Evolutionary conservation across 2,888 invertebrate species (phyloP).

Genomic region (Chrysolina oricalcia): DNA sequence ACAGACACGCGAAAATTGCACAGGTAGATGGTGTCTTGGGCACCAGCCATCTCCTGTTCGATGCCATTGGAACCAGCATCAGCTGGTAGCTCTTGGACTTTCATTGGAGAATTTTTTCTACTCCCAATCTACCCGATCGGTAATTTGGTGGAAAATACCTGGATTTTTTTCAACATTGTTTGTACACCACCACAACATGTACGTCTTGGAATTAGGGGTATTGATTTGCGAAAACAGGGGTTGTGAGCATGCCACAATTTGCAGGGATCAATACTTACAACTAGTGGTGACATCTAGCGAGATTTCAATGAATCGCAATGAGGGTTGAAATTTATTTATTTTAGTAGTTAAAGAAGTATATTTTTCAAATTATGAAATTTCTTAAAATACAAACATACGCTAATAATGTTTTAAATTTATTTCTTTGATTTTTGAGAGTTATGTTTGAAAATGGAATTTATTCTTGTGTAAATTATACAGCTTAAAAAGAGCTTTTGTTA

Average conservation of each 20-base stretch:
- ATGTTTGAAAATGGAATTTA: too few species aligned
- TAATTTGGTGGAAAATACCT: constrained; percentile 2
- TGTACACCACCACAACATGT: constrained; percentile 38
- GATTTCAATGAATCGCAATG: constrained; percentile 17
- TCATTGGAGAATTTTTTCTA: constrained; percentile 62
- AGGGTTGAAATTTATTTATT: background rate
- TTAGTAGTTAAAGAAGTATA: background rate
- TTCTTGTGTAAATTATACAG: too few species aligned
- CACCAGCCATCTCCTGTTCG: constrained; percentile 85
- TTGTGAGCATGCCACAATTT: constrained; percentile 40
- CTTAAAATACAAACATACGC: too few species aligned
- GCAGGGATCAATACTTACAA: background rate
- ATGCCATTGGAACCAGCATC: constrained; percentile 67
- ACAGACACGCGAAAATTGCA: constrained; percentile 98
- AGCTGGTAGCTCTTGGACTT: constrained; percentile 69
- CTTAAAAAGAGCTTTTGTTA: too few species aligned
- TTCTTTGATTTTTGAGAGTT: too few species aligned
- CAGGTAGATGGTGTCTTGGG: constrained; percentile 96
- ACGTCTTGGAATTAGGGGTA: constrained; percentile 21
- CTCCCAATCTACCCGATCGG: background rate
- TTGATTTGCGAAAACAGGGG: constrained; percentile 37
- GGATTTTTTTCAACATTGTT: constrained; percentile 28
- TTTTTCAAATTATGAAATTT: background rate
- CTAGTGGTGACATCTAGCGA: constrained; percentile 35
- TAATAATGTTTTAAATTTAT: too few species aligned